Evolutionary conservation across 2,113 vertebrate genomes (phyloP), one percentile per base, ranked within the genome.

Genomic region (Entelurus aequoreus): DNA sequence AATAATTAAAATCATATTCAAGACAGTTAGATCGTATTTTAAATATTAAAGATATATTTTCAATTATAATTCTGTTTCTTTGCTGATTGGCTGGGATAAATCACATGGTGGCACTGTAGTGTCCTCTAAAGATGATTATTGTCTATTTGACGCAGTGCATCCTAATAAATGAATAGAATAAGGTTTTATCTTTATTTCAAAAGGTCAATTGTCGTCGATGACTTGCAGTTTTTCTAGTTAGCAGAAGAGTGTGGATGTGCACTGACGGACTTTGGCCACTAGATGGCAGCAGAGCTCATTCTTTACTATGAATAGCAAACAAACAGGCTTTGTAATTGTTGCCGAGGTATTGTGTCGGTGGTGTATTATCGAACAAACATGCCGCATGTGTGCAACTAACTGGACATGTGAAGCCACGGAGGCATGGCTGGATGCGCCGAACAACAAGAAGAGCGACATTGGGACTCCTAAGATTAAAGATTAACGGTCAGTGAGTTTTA

Each of bases 401-500:
- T 8, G 8, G 37, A 42, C 38, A n/a, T 38, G 38, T 12, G 16
- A 10, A 57, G 40, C 15, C 8, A 16, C 6, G 54, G 77, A 52
- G 56, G 49, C 16, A 49, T 42, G 47, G 50, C 40, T 36, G 15
- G 9, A 8, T 37, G 2, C 5, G 15, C n/a, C n/a, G 46, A 1
- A 61, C 53, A 15, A 5, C 7, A 15, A 5, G 8, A 50, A 57
- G 56, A 28, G 58, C 40, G 28, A 19, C 47, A 51, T 40, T 35
- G 56, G 8, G 42, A 46, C 42, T 46, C 28, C 28, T 1, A 4
- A 28, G 28, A 28, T 28, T 3, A 28, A 28, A 28, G 53, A 62
- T 48, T 75, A 55, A 82, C 59, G 82, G 81, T 85, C 71, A 79
- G 78, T 37, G 52, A 6, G 19, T 1, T 56, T 56, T 46, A 16